Evolutionary conservation across 2,888 invertebrate species (phyloP).

Genomic region (Hedya salicella): DNA sequence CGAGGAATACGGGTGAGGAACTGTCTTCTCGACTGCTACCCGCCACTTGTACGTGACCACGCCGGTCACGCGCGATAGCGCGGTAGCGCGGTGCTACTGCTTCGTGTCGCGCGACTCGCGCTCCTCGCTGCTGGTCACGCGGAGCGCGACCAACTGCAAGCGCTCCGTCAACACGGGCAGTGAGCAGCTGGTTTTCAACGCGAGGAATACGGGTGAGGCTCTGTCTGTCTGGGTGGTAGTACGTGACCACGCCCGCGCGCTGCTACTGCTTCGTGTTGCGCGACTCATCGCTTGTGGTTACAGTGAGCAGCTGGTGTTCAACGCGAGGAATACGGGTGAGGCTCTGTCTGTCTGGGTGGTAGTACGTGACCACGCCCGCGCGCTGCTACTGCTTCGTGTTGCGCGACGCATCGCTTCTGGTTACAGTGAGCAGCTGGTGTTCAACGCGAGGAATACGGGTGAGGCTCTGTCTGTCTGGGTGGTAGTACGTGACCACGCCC

Average conservation of each 20-base stretch:
- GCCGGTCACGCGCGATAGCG: conserved; percentile 87
- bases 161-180: conserved; percentile 72
- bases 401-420: conserved; percentile 85
- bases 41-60: too few species aligned
- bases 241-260: conserved; percentile 90
- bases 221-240: too few species aligned
- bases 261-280: conserved; percentile 92
- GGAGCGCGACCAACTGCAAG: conserved; percentile 87
- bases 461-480: too few species aligned
- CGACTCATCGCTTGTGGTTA: conserved; percentile 85
- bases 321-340: conserved; percentile 88
- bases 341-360: too few species aligned
- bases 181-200: conserved; percentile 87
- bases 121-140: conserved; percentile 82
- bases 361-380: conserved; percentile 91
- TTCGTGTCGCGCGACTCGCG: conserved; percentile 89
- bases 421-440: conserved; percentile 86
- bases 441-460: conserved; percentile 90
- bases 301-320: conserved; percentile 86
- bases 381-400: conserved; percentile 92
- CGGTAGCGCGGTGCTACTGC: conserved; percentile 89
- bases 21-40: too few species aligned
- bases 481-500: conserved; percentile 92
- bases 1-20: conserved; percentile 86
- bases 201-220: conserved; percentile 88